Conservation (phyloP, 1,140 invertebrate genomes). For the Nilaparvata lugens region DNA sequence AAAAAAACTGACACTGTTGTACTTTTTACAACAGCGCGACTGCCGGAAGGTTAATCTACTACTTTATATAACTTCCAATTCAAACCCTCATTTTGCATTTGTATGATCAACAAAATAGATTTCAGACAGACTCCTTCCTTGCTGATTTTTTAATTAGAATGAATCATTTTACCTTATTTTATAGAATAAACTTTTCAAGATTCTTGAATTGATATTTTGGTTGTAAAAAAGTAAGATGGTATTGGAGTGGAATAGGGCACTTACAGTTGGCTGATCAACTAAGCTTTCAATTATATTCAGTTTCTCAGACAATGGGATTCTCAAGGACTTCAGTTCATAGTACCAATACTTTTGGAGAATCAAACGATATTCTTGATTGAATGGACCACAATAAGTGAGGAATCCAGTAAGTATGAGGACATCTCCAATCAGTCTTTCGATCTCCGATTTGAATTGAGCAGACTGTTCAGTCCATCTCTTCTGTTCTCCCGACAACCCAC, state of each 20-base stretch:
- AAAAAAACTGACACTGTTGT: no score
- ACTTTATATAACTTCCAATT: no score
- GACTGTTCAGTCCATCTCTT: slow-evolving; percentile 84
- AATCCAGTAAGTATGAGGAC: slow-evolving; percentile 77
- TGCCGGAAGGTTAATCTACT: no score
- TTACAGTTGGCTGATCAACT: slow-evolving; percentile 67
- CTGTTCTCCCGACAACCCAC: slow-evolving; percentile 76
- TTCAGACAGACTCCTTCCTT: no score
- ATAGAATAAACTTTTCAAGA: no score
- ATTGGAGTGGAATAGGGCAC: slow-evolving; percentile 15
- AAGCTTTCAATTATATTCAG: slow-evolving; percentile 67
- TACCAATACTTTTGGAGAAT: slow-evolving; percentile 58
- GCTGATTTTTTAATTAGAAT: no score
- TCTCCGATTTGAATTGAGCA: slow-evolving; percentile 72
- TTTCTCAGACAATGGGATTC: slow-evolving; percentile 64
- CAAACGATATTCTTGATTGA: slow-evolving; percentile 81
- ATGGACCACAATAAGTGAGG: slow-evolving; percentile 81
- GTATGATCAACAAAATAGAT: no score
- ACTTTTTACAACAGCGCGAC: no score
- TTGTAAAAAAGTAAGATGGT: no score
- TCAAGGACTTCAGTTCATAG: slow-evolving; percentile 51
- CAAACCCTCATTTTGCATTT: no score
- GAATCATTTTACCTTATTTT: no score
- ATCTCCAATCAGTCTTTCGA: slow-evolving; percentile 74
- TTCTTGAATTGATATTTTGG: no score